Percentiles rank a stretch among this genome's conserved stretches.
Evolutionary conservation across 92 coral and sea anemone species (phyloP).

Genomic region (Parazoanthus darwini): DNA sequence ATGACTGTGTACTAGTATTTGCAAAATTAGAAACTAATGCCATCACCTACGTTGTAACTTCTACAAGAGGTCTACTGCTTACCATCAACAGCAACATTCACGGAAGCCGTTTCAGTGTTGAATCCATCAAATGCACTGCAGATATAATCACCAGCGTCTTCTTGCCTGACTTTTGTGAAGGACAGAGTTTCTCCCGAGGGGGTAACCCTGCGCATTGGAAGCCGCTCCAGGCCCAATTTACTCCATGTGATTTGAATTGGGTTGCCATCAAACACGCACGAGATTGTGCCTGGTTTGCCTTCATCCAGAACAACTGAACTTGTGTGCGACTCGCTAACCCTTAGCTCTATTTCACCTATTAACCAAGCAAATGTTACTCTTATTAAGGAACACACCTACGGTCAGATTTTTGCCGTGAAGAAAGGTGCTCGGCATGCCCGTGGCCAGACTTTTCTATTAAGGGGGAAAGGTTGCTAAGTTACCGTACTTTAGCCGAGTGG

Average conservation of each 20-base stretch:
- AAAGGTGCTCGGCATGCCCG: no score
- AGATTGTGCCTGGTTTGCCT: constrained; percentile 64
- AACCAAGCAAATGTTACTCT: background rate
- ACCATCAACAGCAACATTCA: constrained; percentile 69
- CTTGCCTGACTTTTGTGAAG: constrained; percentile 47
- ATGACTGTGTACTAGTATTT: background rate
- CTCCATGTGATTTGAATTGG: constrained; percentile 78
- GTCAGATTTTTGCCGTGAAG: no score
- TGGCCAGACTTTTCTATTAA: no score
- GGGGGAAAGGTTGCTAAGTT: no score
- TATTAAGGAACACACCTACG: no score
- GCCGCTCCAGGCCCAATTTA: constrained; percentile 50
- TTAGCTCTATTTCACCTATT: constrained; percentile 28
- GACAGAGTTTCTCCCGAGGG: constrained; percentile 55
- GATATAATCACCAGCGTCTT: constrained; percentile 72
- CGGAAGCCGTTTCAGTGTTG: constrained; percentile 47
- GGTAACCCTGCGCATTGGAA: constrained; percentile 44
- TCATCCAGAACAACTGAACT: constrained; percentile 48
- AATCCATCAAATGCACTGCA: constrained; percentile 72
- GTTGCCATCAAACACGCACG: constrained; percentile 67
- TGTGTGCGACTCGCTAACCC: constrained; percentile 60
- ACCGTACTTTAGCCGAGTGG: no score
- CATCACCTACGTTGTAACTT: background rate
- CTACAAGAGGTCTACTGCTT: background rate
- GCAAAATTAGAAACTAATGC: no score